A percentile compares a stretch with the other conserved stretches of the same genome.
Conservation (phyloP, 2,888 invertebrate genomes). For the Nematopogon swammerdamellus region DNA sequence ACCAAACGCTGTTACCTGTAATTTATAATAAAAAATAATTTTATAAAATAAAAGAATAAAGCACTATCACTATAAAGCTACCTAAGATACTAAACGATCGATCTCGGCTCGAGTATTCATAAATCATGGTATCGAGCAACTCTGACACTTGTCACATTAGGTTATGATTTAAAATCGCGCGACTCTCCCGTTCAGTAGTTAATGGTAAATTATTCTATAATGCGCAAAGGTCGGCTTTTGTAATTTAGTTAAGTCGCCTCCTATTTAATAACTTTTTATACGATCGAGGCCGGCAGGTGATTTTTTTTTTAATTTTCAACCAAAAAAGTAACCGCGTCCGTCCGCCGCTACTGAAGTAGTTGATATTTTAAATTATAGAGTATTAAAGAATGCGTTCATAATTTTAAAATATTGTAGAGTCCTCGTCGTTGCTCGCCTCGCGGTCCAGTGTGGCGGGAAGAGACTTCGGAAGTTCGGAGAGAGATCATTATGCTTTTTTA, state of each 20-base stretch:
- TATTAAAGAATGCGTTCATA: constrained; percentile 38
- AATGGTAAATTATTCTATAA: constrained; percentile 49
- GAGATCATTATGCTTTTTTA: no score
- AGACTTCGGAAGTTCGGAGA: no score
- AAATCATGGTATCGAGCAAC: constrained; percentile 35
- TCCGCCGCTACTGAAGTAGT: constrained; percentile 50
- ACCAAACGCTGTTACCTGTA: constrained; percentile 54
- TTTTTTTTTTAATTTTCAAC: constrained; percentile 24
- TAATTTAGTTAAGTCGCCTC: constrained; percentile 55
- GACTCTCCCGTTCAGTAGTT: constrained; percentile 17
- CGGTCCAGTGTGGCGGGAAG: no score
- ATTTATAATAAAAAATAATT: constrained; percentile 57
- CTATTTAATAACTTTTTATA: constrained; percentile 51
- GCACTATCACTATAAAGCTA: constrained; percentile 36
- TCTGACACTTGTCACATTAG: constrained; percentile 45
- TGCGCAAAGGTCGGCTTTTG: constrained; percentile 48
- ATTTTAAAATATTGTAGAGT: constrained; percentile 37
- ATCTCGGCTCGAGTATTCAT: constrained; percentile 42
- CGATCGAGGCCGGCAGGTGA: constrained; percentile 37
- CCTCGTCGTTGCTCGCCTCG: no score
- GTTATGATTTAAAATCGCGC: constrained; percentile 39
- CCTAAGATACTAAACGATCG: constrained; percentile 49
- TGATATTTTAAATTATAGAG: constrained; percentile 48
- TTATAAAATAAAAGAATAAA: constrained; percentile 53
- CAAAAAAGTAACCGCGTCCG: constrained; percentile 17